phyloP scores from a whole-genome alignment of 2,888 invertebrate species.

The Cryptus viduatorius region DNA sequence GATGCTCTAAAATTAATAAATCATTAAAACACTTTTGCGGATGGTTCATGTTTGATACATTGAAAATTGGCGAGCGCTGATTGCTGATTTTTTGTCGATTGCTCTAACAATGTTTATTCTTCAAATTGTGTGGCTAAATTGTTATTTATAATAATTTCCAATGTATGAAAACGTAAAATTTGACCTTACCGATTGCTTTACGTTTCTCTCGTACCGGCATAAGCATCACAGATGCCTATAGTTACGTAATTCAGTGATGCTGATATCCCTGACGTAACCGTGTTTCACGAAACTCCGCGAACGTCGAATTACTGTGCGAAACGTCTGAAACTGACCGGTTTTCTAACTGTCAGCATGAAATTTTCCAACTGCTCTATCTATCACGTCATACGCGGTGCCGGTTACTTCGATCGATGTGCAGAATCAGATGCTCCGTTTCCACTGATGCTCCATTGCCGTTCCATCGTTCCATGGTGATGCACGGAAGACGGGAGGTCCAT shows the following conservation, averaged over 20 bases:
- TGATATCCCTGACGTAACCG: neutral
- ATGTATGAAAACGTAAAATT: neutral
- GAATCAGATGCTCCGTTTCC: constrained; percentile 14
- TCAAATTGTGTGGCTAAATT: neutral
- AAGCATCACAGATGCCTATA: neutral
- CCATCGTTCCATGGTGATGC: constrained; percentile 57
- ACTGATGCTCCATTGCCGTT: constrained; percentile 47
- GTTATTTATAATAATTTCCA: neutral
- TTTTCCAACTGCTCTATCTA: neutral
- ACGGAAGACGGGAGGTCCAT: constrained; percentile 70
- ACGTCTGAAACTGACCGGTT: neutral
- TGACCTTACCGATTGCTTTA: neutral
- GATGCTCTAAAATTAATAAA: neutral
- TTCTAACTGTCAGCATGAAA: neutral
- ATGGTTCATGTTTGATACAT: neutral
- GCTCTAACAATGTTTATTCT: neutral
- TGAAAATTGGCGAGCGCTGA: neutral
- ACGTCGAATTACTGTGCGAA: neutral
- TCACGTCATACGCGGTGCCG: constrained; percentile 16
- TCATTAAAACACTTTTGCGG: neutral
- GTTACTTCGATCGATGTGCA: neutral
- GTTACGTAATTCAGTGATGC: neutral
- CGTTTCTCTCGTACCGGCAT: neutral
- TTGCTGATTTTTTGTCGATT: neutral
- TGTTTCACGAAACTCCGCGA: neutral